Base-by-base conservation (phyloP, 2,113 vertebrate genomes). In the Galbula dea region DNA sequence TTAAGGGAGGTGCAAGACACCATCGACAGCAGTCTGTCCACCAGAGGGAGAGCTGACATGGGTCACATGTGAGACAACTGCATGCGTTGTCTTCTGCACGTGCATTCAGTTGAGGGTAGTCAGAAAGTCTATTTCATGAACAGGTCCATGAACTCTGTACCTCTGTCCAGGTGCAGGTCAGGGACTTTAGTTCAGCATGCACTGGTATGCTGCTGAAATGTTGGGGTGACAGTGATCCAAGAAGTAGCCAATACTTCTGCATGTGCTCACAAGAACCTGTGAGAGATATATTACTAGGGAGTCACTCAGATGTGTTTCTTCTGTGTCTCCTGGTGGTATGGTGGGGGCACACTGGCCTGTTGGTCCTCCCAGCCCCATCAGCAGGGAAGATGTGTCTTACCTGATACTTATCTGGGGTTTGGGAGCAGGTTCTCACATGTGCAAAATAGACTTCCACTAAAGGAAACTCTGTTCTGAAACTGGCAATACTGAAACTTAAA, bases 31-130 rank as follows among this genome's bases (percentile, higher is more conserved):
- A 82, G 4, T 26, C 8, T 75, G 12, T 34, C 8, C 1, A 2
- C 43, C 0, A 1, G 14, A 23, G 10, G 36, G 36, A 76, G 55
- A 77, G 26, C 37, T 88, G 65, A 58, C 8, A 1, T n/a, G 39
- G 24, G 19, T 22, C 16, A 57, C 6, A 0, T 8, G 24, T 3
- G 3, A 48, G 34, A 36, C 29, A 4, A 19, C 71, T 0, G 0
- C 37, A 22, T 37, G 0, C 12, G 2, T 79, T 86, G 54, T 37
- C 30, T 72, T 73, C 62, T 65, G 39, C 15, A 9, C 7, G 0
- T 23, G 34, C 26, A 57, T 90, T 79, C 34, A 26, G 7, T 21
- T 27, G 27, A 63, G 43, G 6, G 26, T 7, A n/a, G 9, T 36
- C 37, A 63, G 49, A 41, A 86, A 23, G 22, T 16, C 45, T 30